Base-by-base conservation (phyloP, 2,888 invertebrate genomes). In the Eilema griseolum region DNA sequence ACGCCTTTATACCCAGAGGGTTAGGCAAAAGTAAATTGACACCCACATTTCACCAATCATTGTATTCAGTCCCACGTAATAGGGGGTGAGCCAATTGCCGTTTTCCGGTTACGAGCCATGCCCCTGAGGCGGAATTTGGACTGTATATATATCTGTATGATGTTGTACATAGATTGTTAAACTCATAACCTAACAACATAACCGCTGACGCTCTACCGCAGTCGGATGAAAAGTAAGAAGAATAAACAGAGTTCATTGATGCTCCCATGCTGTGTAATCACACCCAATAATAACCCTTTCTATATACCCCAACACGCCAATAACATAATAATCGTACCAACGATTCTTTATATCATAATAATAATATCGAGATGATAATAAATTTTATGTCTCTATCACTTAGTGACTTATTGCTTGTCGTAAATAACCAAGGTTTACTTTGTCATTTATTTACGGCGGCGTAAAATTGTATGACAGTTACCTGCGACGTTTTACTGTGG, bases 401-500 rank as follows among this genome's bases (percentile, higher is more conserved):
- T 94, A 93, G 88, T 90, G 82, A 85, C 85, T 86, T 89, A 93
- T 90, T 87, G 92, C 85, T 72, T 64, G 71, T 90, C 91, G 87
- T 94, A 94, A 94, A 93, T 92, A 84, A 84, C 83, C 87, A 91
- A 89, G 92, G 94, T 92, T 94, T 93, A 88, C 84, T 87, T 86
- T 88, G 93, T 93, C 93, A 89, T n/a, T n/a, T 91, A 92, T 94
- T 93, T 93, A 93, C 84, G 89, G 84, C 78, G 72, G 78, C 81
- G 78, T 85, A 88, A 83, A 80, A 72, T 24, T 62, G 66, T 74
- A 73, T 74, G 73, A 71, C 72, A 72, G 59, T 37, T 85, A 84
- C 28, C 61, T 33, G 20, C 82, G 79, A 75, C 75, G 66, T 76
- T 79, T 85, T 83, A 81, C 74, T 77, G 76, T 71, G 73, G 83